Base-by-base conservation (phyloP, 2,113 vertebrate genomes). In the Pica pica region DNA sequence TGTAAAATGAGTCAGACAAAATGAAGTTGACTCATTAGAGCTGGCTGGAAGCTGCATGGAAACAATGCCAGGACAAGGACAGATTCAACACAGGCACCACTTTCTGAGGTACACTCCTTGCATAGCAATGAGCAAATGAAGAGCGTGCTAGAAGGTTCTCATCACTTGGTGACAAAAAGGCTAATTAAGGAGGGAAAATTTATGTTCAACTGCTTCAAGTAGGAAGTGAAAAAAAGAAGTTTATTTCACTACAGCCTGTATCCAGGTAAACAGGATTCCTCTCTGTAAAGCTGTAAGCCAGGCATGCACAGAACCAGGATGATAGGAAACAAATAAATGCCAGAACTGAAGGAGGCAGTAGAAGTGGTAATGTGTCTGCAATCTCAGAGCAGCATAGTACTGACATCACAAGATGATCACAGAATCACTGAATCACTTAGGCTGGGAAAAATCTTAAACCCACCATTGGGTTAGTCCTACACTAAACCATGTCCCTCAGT, bases 51-150 rank as follows among this genome's bases (percentile, higher is more conserved):
- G 47, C 35, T n/a, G 15, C 47, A 74, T 5, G 22, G 52, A 87
- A 88, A 77, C 39, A 90, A 88, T n/a, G 76, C 42, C 71, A 70
- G 27, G 50, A 50, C 44, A 73, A 74, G 31, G 60, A 52, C 47
- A 94, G 59, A 88, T 77, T 70, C 69, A 90, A 89, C 37, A 83
- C 4, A n/a, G 39, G 60, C 93, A 83, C 68, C 27, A 53, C 44
- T 92, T 86, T 50, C 41, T 55, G 46, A 83, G 15, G 75, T 31
- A 87, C 16, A 6, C 42, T 52, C 10, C 52, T 68, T 79, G 91
- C 91, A 94, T 68, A 60, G 68, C 47, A 95, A 93, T 37, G 39
- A 95, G 64, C 41, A 94, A 81, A 52, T 16, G 47, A 83, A 74
- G 31, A 75, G 27, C 7, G 1, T 10, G 26, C 56, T 81, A 19